Conservation (phyloP, 2,113 vertebrate species). For the Leptobrachium ailaonicum region DNA sequence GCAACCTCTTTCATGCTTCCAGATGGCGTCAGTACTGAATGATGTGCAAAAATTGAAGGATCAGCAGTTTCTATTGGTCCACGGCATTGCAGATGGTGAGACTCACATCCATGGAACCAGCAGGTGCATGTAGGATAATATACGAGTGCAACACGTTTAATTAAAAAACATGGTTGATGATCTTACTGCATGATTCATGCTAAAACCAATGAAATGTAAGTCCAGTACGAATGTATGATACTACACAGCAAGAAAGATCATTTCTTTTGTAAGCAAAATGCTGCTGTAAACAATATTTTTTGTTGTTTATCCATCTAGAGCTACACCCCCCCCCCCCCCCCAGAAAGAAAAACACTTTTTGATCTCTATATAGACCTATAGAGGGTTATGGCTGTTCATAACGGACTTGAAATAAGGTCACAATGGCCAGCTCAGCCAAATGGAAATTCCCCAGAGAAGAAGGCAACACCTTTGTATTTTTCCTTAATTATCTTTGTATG, state of each 20-base stretch:
- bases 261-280: neutral
- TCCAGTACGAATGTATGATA: neutral
- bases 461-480: neutral
- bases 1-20: neutral
- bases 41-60: slow-evolving; percentile 72
- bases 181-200: neutral
- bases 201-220: neutral
- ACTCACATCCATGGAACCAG: slow-evolving; percentile 6
- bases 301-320: neutral
- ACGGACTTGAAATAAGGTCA: neutral
- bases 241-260: neutral
- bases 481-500: neutral
- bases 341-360: too few species aligned
- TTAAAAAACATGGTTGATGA: neutral
- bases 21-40: slow-evolving; percentile 75
- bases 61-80: slow-evolving; percentile 72
- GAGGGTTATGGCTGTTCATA: too few species aligned
- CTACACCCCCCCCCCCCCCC: neutral
- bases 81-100: slow-evolving; percentile 80
- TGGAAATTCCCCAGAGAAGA: neutral
- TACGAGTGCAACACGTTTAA: slow-evolving; percentile 26
- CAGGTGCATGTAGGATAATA: slow-evolving; percentile 21
- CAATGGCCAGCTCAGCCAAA: neutral
- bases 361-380: too few species aligned
- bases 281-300: neutral